A percentile compares a stretch with the other conserved stretches of the same genome.
Evolutionary conservation across 2,797 vertebrate genomes (phyloP).

Genomic region (Mallotus villosus): DNA sequence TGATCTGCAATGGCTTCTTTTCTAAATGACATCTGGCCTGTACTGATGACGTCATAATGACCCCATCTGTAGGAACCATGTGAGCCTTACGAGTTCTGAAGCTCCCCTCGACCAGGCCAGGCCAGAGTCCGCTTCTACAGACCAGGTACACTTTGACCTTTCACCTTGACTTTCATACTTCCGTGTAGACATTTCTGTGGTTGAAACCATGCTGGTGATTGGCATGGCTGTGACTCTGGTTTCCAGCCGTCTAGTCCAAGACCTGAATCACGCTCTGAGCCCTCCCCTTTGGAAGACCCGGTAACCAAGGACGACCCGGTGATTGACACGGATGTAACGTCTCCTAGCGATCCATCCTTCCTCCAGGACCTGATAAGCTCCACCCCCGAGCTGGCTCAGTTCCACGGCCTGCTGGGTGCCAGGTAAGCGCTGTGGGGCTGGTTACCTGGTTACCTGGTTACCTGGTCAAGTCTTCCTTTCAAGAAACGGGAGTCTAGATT

Average conservation of each 20-base stretch:
- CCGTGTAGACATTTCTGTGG: no score
- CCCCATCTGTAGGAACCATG: slow-evolving; percentile 62
- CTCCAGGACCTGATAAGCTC: slow-evolving; percentile 75
- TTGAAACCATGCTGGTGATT: not conserved
- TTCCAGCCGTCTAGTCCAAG: slow-evolving; percentile 22
- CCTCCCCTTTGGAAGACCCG: slow-evolving; percentile 48
- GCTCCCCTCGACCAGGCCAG: slow-evolving; percentile 35
- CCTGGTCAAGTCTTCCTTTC: no score
- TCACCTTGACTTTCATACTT: no score
- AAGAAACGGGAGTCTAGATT: not conserved
- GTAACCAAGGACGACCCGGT: slow-evolving; percentile 39
- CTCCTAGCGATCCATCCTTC: slow-evolving; percentile 52
- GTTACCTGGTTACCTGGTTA: not conserved
- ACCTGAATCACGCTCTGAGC: slow-evolving; percentile 33
- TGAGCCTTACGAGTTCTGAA: slow-evolving; percentile 59
- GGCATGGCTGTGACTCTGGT: slow-evolving; percentile 34
- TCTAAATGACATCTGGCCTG: slow-evolving; percentile 9
- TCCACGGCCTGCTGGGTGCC: slow-evolving; percentile 53
- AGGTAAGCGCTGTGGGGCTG: slow-evolving; percentile 56
- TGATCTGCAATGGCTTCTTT: not conserved
- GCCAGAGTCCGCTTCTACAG: slow-evolving; percentile 36
- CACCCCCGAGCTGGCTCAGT: slow-evolving; percentile 73
- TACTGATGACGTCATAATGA: slow-evolving; percentile 4
- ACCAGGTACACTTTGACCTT: slow-evolving; percentile 54
- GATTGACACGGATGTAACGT: slow-evolving; percentile 34